Percentiles rank a stretch among this genome's conserved stretches.
Evolutionary conservation across 2,113 vertebrate genomes (phyloP).

Genomic region (Nestor notabilis): DNA sequence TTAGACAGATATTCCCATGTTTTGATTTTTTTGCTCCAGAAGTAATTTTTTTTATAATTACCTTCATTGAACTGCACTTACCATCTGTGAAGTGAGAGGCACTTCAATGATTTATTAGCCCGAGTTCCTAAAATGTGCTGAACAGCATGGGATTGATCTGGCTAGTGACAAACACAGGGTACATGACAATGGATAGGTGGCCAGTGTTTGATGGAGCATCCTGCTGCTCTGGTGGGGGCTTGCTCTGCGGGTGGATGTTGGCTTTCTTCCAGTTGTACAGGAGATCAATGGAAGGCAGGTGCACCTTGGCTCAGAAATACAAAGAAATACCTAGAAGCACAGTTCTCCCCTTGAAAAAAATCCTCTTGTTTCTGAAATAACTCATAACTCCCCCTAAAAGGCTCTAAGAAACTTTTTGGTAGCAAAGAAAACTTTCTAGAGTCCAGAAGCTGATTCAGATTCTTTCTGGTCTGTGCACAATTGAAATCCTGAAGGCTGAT

Average conservation of each 20-base stretch:
- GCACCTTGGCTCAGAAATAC: slow-evolving; percentile 10
- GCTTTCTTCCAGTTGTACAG: slow-evolving; percentile 14
- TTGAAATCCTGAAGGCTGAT: neutral
- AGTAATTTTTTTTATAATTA: slow-evolving; percentile 83
- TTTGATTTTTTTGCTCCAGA: slow-evolving; percentile 79
- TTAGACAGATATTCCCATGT: slow-evolving; percentile 75
- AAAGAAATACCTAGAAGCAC: slow-evolving; percentile 3
- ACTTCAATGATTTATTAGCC: slow-evolving; percentile 77
- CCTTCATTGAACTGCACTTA: slow-evolving; percentile 79
- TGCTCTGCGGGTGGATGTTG: neutral
- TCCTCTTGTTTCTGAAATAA: slow-evolving; percentile 17
- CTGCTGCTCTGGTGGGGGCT: neutral
- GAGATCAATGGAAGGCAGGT: slow-evolving; percentile 45
- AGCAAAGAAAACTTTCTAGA: neutral
- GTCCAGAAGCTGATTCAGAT: neutral
- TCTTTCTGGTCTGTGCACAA: neutral
- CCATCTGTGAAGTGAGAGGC: slow-evolving; percentile 70
- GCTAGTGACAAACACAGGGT: slow-evolving; percentile 56
- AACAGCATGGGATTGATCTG: slow-evolving; percentile 63
- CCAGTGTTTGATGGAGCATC: slow-evolving; percentile 43
- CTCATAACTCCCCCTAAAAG: neutral
- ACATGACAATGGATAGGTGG: slow-evolving; percentile 38
- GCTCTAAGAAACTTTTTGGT: neutral
- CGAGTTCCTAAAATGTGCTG: slow-evolving; percentile 53
- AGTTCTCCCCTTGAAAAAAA: neutral